Base-by-base conservation (phyloP, 30 jellyfish, hydroid and myxozoan species). In the Aurelia coerulea region DNA sequence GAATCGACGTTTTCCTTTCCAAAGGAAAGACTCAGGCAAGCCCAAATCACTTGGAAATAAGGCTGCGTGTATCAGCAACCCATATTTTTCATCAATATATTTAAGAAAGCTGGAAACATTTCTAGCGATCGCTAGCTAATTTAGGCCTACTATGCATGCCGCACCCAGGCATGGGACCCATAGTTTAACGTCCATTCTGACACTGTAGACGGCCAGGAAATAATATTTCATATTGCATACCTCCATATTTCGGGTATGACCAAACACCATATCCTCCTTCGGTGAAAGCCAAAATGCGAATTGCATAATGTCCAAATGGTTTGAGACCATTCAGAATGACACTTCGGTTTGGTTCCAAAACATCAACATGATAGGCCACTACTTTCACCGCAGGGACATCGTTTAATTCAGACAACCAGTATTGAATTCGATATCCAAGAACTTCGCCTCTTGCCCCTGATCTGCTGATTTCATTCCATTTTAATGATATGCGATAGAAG, bases 261-360 rank as follows among this genome's bases (percentile, higher is more conserved):
- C 73, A 65, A 37, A 80, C 65, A 50, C 90, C 90, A 66, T 32
- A 64, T 16, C 90, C 90, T 35, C 90, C 90, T 65, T 80, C 90
- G 4, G 90, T 80, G 62, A 60, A 80, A 8, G 90, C 90, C 29
- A 37, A 63, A 2, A 80, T 80, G 4, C 74, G 68, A 19, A 80
- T 64, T 6, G 56, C 80, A 65, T 80, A 80, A 35, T 59, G 62
- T 4, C 81, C 76, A 66, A 33, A 80, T 2, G 81, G 81, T 49
- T 39, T 60, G 37, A 80, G 74, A 18, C 51, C 81, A 1, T 18
- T 80, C 19, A 65, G 39, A 23, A 51, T 33, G 3, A 17, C 54
- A 35, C 71, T 80, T 41, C 82, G 63, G 82, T 80, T 80, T 2
- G 90, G 90, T n/a, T 34, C 90, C 29, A 65, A 23, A 16, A 80